Percentiles rank a stretch among this genome's conserved stretches.
Conservation (phyloP, 2,113 vertebrate genomes). For the Prionailurus viverrinus region DNA sequence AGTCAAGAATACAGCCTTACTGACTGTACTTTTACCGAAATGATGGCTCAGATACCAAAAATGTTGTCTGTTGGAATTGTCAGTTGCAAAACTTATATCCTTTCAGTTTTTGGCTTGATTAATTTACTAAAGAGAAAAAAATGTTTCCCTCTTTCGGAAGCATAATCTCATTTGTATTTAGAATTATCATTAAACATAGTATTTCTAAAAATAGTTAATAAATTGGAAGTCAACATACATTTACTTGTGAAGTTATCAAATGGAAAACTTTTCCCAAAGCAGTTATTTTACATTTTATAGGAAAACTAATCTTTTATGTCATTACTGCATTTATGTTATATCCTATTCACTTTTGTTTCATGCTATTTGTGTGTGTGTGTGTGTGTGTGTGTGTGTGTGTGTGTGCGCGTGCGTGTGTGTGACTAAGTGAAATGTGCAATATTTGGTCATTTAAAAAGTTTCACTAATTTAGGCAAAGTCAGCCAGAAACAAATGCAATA, state of each 20-base stretch:
- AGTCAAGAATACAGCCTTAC: not conserved
- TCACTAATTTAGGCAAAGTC: not conserved
- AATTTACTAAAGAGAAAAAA: slow-evolving; percentile 20
- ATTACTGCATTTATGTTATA: too few species aligned
- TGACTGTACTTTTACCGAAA: not conserved
- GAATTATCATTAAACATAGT: not conserved
- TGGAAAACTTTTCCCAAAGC: too few species aligned
- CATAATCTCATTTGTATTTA: slow-evolving; percentile 22
- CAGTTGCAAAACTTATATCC: slow-evolving; percentile 8
- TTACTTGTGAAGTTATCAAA: too few species aligned
- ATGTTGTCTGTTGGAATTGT: not conserved
- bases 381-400: not conserved
- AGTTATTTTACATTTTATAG: too few species aligned
- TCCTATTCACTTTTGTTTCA: not conserved
- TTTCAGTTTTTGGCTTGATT: not conserved
- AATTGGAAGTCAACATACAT: too few species aligned
- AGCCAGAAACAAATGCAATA: slow-evolving; percentile 16
- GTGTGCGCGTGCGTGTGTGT: not conserved
- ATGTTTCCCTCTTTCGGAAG: not conserved
- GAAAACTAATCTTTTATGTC: too few species aligned
- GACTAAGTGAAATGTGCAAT: not conserved
- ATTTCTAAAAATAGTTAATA: too few species aligned
- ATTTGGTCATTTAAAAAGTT: slow-evolving; percentile 45
- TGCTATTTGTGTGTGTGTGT: not conserved
- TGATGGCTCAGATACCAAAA: not conserved